Percentiles rank a stretch among this genome's conserved stretches.
phyloP scores from a whole-genome alignment of 2,797 vertebrate species.

The Choloepus didactylus region DNA sequence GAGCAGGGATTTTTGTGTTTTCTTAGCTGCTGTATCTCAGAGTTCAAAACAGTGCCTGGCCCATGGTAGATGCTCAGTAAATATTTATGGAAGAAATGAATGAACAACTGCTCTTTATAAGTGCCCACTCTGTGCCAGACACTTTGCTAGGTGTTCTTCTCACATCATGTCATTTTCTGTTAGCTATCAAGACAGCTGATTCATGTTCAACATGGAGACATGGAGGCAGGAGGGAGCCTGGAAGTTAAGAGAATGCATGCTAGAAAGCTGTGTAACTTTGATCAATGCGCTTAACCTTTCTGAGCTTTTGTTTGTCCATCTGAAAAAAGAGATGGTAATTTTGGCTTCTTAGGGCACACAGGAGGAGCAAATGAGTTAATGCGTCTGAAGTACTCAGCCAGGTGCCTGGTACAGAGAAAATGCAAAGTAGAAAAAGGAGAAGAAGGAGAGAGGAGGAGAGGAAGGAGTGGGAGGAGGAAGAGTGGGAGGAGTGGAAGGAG shows the following conservation, averaged over 20 bases:
- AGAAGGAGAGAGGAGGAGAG: neutral
- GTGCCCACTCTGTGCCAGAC: neutral
- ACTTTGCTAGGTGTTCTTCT: neutral
- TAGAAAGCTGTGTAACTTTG: neutral
- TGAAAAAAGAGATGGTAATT: neutral
- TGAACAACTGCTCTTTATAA: neutral
- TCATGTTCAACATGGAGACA: neutral
- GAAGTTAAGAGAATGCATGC: neutral
- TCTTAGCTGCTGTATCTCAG: constrained; percentile 9
- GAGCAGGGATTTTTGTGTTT: neutral
- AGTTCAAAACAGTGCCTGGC: neutral
- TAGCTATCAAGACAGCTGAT: neutral
- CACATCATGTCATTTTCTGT: neutral
- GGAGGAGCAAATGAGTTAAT: neutral
- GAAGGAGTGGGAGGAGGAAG: too few relatives aligned
- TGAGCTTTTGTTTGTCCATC: neutral
- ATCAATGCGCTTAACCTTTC: neutral
- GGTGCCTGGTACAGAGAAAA: neutral
- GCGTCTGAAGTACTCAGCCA: neutral
- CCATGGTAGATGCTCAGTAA: neutral
- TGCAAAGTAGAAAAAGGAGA: neutral
- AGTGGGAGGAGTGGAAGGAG: too few relatives aligned
- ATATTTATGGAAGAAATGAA: neutral
- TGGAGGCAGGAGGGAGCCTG: neutral
- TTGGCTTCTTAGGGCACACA: neutral